Evolutionary conservation across 2,888 invertebrate genomes (phyloP).

Genomic region (Amphipoea oculea): DNA sequence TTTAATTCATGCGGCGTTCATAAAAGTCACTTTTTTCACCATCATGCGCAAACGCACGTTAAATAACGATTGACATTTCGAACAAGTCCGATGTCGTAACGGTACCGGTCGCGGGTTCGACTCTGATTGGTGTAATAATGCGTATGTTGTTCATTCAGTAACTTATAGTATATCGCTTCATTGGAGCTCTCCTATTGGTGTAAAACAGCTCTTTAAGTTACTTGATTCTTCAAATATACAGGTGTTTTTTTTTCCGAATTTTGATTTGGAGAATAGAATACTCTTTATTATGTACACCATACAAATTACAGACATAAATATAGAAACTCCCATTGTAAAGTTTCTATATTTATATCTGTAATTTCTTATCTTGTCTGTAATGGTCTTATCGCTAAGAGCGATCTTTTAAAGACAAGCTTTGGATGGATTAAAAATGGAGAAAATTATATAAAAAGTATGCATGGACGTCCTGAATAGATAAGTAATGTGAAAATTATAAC

Average conservation of each 20-base stretch:
- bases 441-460: not conserved
- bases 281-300: no score
- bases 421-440: no score
- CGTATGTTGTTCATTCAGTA: conserved; percentile 56
- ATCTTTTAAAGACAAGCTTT: no score
- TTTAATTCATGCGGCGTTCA: conserved; percentile 49
- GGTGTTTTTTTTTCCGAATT: not conserved
- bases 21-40: conserved; percentile 60
- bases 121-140: conserved; percentile 64
- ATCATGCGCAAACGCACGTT: conserved; percentile 66
- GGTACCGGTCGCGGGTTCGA: conserved; percentile 64
- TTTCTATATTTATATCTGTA: no score
- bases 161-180: conserved; percentile 38
- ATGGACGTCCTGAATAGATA: conserved; percentile 3
- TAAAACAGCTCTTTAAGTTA: not conserved
- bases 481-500: not conserved
- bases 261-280: no score
- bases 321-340: no score
- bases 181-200: conserved; percentile 20
- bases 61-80: conserved; percentile 84
- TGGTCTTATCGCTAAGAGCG: no score
- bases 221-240: not conserved
- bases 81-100: conserved; percentile 71
- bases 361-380: no score
- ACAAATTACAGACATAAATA: no score